Evolutionary conservation across 2,888 invertebrate species (phyloP).

Genomic region (Troides oblongomaculatus): DNA sequence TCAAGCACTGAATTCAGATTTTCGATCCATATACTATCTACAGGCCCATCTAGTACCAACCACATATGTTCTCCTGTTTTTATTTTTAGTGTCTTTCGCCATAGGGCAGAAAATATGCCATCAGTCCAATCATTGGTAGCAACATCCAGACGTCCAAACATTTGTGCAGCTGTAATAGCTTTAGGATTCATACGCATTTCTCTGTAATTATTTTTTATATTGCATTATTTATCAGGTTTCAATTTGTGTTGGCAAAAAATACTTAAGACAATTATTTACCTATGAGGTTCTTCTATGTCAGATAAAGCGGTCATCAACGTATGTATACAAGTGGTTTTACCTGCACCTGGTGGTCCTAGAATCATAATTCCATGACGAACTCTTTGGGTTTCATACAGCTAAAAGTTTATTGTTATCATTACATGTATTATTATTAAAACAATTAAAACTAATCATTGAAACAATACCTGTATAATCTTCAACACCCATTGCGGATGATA

Average conservation of each 20-base stretch:
- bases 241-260: neutral
- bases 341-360: constrained; percentile 95
- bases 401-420: constrained; percentile 17
- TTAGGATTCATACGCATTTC: constrained; percentile 99
- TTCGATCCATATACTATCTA: constrained; percentile 99
- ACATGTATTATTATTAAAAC: neutral
- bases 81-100: constrained; percentile 95
- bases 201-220: constrained; percentile 51
- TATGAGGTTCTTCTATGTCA: constrained; percentile 90
- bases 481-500: constrained; percentile 97
- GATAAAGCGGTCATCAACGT: constrained; percentile 94
- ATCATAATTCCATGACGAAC: constrained; percentile 98
- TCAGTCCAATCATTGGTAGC: constrained; percentile 99
- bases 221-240: neutral
- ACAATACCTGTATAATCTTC: constrained; percentile 90
- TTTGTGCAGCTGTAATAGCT: constrained; percentile 97
- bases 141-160: constrained; percentile 97
- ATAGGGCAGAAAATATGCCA: constrained; percentile 97
- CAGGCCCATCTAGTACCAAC: constrained; percentile 97
- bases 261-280: constrained; percentile 63
- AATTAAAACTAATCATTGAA: neutral
- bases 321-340: constrained; percentile 95
- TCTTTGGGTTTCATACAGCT: constrained; percentile 96
- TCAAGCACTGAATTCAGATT: constrained; percentile 98
- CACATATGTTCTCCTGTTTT: constrained; percentile 94